Base-by-base conservation (phyloP, 2,797 vertebrate genomes). In the Pipistrellus pipistrellus region DNA sequence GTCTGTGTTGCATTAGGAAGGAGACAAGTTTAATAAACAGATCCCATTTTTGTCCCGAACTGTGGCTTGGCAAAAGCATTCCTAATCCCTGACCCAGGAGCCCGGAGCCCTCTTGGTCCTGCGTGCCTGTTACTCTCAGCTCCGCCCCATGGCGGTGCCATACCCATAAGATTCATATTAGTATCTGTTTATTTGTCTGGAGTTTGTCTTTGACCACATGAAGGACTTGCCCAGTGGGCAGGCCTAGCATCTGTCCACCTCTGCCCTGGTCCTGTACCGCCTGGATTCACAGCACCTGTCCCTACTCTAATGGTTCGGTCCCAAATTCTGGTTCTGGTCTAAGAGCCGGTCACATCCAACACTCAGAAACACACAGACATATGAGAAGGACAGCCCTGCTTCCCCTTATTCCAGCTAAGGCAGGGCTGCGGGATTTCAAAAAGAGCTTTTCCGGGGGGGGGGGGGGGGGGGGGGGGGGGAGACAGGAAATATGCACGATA, bases 11-110 rank as follows among this genome's bases (percentile, higher is more conserved):
- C 90, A 53, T 96, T 96, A 93, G 23, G 53, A 85, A 86, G 94
- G 73, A 95, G 87, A 96, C 93, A 94, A 78, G 73, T 94, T 78
- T 85, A 94, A 94, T 85, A 93, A 96, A 94, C 90, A 97, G 71
- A 93, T 87, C 80, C 93, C 93, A 88, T 95, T 96, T 93, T 87
- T 66, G 27, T 71, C 84, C 51, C 2, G 2, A 71, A 23, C 27
- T 44, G 9, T 27, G 53, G 35, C 55, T 94, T 71, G 25, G 81
- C 72, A 91, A 55, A 82, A 72, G 62, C 46, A 23, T 68, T 82
- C 30, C 68, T 21, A 91, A 69, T 94, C 51, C 57, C 41, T 73
- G 51, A 59, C 75, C 68, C 25, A 4, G 71, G n/a, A 55, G 30
- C 48, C 53, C 2, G 51, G 86, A 85, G 55, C 72, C 84, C 66